phyloP scores from a whole-genome alignment of 1,140 invertebrate species.

The Drosophila busckii region DNA sequence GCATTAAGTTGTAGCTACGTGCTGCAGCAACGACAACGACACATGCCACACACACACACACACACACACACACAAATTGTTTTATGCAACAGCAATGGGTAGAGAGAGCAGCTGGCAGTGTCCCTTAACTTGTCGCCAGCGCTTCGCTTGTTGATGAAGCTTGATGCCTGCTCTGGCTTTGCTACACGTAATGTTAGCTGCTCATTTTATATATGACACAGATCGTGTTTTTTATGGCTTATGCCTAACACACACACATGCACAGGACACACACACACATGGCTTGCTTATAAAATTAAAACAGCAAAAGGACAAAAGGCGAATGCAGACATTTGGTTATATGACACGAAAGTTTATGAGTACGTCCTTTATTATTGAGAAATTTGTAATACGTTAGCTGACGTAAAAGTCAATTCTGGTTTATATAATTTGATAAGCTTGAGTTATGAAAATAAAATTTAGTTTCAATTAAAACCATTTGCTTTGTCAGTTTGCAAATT shows the following conservation, averaged over 20 bases:
- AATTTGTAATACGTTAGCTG: conserved; percentile 10
- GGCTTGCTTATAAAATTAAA: conserved; percentile 43
- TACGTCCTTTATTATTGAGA: conserved; percentile 35
- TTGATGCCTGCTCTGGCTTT: conserved; percentile 61
- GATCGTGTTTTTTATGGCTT: conserved; percentile 46
- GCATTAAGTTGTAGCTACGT: conserved; percentile 48
- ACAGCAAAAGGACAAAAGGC: conserved; percentile 19
- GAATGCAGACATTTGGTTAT: conserved; percentile 43
- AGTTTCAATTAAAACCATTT: too few species aligned
- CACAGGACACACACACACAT: background rate
- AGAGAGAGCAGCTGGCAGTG: background rate
- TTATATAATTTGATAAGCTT: too few species aligned
- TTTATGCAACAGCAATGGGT: conserved; percentile 8
- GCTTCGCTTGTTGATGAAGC: conserved; percentile 73
- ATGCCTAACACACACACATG: conserved; percentile 4
- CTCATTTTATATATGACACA: conserved; percentile 29
- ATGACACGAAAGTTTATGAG: conserved; percentile 31
- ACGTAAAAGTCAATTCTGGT: conserved; percentile 1
- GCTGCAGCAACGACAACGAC: conserved; percentile 42
- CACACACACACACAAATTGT: conserved; percentile 10
- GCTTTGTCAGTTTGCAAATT: too few species aligned
- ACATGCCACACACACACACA: conserved; percentile 16
- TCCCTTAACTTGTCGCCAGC: conserved; percentile 64
- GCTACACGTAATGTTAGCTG: conserved; percentile 41
- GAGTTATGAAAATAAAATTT: too few species aligned